Evolutionary conservation across 92 coral and sea anemone genomes (phyloP).

Genomic region (Porites divaricata): DNA sequence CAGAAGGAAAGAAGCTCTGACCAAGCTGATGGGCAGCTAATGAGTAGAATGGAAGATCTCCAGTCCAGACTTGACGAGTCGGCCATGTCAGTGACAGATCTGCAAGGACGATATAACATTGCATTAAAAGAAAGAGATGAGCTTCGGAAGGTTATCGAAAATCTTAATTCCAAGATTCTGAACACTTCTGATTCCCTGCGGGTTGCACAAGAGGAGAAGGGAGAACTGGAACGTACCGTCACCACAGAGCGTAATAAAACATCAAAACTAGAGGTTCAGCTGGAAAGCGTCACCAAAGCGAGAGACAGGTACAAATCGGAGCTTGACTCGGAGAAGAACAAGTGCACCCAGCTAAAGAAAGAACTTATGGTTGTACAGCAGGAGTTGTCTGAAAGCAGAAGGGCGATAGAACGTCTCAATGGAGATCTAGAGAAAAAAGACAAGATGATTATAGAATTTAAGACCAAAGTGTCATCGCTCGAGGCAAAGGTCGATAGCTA

Average conservation of each 20-base stretch:
- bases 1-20: conserved; percentile 69
- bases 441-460: conserved; percentile 85
- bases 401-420: conserved; percentile 80
- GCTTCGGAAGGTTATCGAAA: conserved; percentile 73
- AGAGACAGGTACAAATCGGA: conserved; percentile 81
- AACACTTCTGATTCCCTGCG: conserved; percentile 63
- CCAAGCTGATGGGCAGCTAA: conserved; percentile 70
- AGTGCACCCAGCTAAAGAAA: conserved; percentile 65
- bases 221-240: conserved; percentile 62
- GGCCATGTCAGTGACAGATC: conserved; percentile 54
- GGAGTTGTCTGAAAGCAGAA: conserved; percentile 76
- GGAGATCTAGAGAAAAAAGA: conserved; percentile 84
- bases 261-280: conserved; percentile 69
- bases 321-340: conserved; percentile 75
- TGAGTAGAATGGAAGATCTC: conserved; percentile 75
- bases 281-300: conserved; percentile 65
- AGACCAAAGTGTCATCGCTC: conserved; percentile 72
- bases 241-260: conserved; percentile 66
- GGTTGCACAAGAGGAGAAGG: conserved; percentile 63
- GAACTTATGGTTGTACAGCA: conserved; percentile 77
- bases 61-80: conserved; percentile 72
- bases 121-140: conserved; percentile 74
- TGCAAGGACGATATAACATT: conserved; percentile 68
- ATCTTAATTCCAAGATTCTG: conserved; percentile 57
- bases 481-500: conserved; percentile 83